Evolutionary conservation across 92 coral and sea anemone species (phyloP).

Genomic region (Palythoa heliodiscus): DNA sequence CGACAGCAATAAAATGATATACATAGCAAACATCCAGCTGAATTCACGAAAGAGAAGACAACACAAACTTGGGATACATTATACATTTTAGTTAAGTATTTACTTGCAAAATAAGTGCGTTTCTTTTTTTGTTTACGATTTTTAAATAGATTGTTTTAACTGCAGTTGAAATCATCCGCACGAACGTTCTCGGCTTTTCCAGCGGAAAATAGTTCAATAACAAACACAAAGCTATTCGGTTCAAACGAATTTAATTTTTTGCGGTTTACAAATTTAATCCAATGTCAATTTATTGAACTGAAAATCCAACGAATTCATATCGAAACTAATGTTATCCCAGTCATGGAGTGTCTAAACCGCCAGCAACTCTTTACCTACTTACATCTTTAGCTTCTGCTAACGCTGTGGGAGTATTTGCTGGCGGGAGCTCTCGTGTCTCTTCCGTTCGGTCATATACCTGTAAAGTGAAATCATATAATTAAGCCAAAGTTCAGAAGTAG

Average conservation of each 20-base stretch:
- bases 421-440: slow-evolving; percentile 77
- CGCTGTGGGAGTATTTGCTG: slow-evolving; percentile 74
- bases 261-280: not conserved
- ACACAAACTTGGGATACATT: not conserved
- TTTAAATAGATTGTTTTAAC: not conserved
- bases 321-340: not conserved
- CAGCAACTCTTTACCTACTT: not conserved
- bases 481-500: not conserved
- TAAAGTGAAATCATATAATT: not conserved
- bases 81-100: not conserved
- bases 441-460: slow-evolving; percentile 97
- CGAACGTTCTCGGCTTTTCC: not conserved
- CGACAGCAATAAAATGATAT: not conserved
- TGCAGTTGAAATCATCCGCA: not conserved
- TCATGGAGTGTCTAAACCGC: not conserved
- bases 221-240: not conserved
- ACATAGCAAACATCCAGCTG: not conserved
- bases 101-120: not conserved
- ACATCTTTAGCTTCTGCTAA: slow-evolving; percentile 91
- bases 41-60: not conserved
- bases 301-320: not conserved
- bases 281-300: not conserved
- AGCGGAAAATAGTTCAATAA: not conserved
- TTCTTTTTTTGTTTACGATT: not conserved
- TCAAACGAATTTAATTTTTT: not conserved